Base-by-base conservation (phyloP, 2,113 vertebrate species). In the Tragelaphus imberbis region DNA sequence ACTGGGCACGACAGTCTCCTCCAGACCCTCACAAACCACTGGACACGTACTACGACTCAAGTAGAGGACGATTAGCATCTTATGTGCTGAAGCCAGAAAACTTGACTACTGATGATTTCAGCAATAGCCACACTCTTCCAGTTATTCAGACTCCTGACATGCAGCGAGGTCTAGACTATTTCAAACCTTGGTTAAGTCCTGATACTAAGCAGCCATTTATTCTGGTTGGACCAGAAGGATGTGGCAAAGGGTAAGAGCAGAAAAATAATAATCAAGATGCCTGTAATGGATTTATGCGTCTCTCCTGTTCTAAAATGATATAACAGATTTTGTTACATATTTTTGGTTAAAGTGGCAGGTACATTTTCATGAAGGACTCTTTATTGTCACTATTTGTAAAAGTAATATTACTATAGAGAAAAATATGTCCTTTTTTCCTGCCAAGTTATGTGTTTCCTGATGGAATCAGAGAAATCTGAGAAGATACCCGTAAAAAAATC, bases 211-310 rank as follows among this genome's bases (percentile, higher is more conserved):
- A 99, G 81, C 99, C 99, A 6, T 99, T 99, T 98, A 99, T 99
- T 98, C 99, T 99, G 55, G 99, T 99, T 14, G 99, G 99, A 55
- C 99, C 99, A 28, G 99, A 99, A 98, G 99, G 99, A 94, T 99
- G 99, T 33, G 99, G 99, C 97, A 99, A 99, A 94, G 99, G 99
- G 99, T 99, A 99, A 99, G 98, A 96, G 90, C 4, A 89, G 71
- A 58, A 71, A 27, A 61, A 25, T 75, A 30, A 55, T n/a, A 47
- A 56, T 6, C 56, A 6, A 53, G 2, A 21, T 71, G 58, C 30
- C 5, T n/a, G 82, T 89, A 87, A 15, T 90, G 12, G 10, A 56
- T 68, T 82, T 85, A 21, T 90, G 40, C 4, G 25, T 44, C 6
- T 68, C 6, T 40, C 33, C 27, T 40, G 3, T 27, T 91, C 87